Conservation (phyloP, 2,888 invertebrate genomes). For the Eudemis profundana region DNA sequence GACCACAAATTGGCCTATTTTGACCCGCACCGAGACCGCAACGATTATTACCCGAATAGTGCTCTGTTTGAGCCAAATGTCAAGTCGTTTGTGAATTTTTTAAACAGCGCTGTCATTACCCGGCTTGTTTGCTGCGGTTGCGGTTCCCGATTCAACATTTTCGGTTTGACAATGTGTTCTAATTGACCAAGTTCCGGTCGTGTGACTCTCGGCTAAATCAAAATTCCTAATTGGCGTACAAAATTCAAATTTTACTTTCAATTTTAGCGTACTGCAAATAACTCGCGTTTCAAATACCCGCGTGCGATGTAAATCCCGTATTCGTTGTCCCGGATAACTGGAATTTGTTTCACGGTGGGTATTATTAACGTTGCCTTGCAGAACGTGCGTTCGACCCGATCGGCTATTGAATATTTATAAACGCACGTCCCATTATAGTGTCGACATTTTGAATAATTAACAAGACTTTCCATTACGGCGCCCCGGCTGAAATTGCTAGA, state of each 20-base stretch:
- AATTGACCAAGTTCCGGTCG: slow-evolving; percentile 48
- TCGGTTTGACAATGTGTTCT: slow-evolving; percentile 74
- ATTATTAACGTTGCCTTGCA: slow-evolving; percentile 39
- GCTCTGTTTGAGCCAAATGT: slow-evolving; percentile 63
- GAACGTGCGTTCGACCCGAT: slow-evolving; percentile 55
- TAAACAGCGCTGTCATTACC: slow-evolving; percentile 55
- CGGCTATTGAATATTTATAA: slow-evolving; percentile 77
- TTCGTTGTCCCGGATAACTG: slow-evolving; percentile 26
- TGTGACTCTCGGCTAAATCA: slow-evolving; percentile 25
- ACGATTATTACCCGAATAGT: slow-evolving; percentile 56
- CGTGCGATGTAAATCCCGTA: slow-evolving; percentile 24
- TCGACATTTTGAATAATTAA: slow-evolving; percentile 82
- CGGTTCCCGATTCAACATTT: slow-evolving; percentile 50
- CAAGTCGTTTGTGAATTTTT: slow-evolving; percentile 60
- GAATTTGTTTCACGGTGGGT: slow-evolving; percentile 34
- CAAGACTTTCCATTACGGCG: slow-evolving; percentile 63
- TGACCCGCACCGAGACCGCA: slow-evolving; percentile 59
- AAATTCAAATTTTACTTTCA: slow-evolving; percentile 30
- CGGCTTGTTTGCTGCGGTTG: slow-evolving; percentile 53
- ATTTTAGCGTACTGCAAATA: slow-evolving; percentile 9
- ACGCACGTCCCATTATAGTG: slow-evolving; percentile 73
- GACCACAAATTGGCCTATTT: slow-evolving; percentile 67
- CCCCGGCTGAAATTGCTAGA: slow-evolving; percentile 58
- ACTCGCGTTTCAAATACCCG: slow-evolving; percentile 27
- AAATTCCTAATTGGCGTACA: slow-evolving; percentile 37